Base-by-base conservation (phyloP, 2,888 invertebrate genomes). In the Patella depressa region DNA sequence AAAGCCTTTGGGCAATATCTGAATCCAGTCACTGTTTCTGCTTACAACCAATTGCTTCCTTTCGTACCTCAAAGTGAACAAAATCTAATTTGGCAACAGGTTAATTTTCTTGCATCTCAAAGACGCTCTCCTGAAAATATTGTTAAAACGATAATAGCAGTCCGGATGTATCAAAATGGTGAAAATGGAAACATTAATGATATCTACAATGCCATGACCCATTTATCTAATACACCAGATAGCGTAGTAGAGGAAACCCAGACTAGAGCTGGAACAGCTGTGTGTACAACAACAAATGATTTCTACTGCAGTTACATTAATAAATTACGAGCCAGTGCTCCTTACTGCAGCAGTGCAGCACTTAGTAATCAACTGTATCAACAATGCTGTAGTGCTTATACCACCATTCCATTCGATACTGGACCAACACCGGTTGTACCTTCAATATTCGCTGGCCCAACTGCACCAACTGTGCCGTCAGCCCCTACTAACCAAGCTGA, bases 301-400 rank as follows among this genome's bases (percentile, higher is more conserved):
- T 65, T 65, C 65, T 65, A 65, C 24, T 65, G 65, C 24, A 15
- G 24, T 14, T 65, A 65, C 65, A 65, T 65, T 24, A 65, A 65
- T 24, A 65, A 15, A 19, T 24, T 65, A 19, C 19, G 65, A 65
- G 65, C 65, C 12, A 65, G 65, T 65, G 65, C 65, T 24, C 65
- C 19, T 24, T 65, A 65, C 24, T 65, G 65, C 24, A 65, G 65
- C 24, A 24, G 65, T 11, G 65, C 65, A 12, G 65, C 24, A 65
- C 65, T 65, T 24, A 65, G 65, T 65, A 65, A 65, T 65, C 65
- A 65, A 24, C 19, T 65, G 11, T 65, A 65, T 15, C 65, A 65
- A 65, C 65, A 65, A 24, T 65, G 65, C 24, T 65, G 65, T 65
- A 24, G 19, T 65, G 12, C 19, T 12, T 65, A 24, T 65, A 9